These are phyloP conservation scores for Sitobion miscanthi DNA, from an alignment of 1,140 invertebrate species.

Conservation along the genomic window DNA sequence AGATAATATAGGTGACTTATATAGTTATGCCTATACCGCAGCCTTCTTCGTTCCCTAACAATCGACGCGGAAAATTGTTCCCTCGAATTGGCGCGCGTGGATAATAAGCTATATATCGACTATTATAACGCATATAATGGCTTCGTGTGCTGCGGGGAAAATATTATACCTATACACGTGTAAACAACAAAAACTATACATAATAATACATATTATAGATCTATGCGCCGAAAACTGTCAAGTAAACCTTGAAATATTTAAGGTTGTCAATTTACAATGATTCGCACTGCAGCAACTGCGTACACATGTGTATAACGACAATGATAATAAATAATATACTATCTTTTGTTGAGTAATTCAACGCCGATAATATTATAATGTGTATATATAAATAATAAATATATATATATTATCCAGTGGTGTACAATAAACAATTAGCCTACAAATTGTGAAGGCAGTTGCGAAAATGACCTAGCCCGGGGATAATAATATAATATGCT, in stretches of 20 bases:
- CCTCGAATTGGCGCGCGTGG: background rate
- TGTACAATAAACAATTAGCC: conserved; percentile 41
- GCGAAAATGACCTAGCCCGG: conserved; percentile 47
- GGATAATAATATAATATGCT: background rate
- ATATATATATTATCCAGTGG: background rate
- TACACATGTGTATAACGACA: background rate
- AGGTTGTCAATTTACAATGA: conserved; percentile 41
- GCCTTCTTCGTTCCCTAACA: background rate
- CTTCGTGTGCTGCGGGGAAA: background rate
- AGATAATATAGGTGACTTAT: background rate
- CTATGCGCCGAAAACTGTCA: background rate
- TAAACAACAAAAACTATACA: background rate
- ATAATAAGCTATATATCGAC: background rate
- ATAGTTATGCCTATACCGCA: background rate
- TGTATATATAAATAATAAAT: background rate
- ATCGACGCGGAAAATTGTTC: background rate
- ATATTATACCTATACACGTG: background rate
- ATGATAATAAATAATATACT: conserved; percentile 9
- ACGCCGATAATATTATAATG: conserved; percentile 6
- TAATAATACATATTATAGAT: background rate
- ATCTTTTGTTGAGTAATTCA: conserved; percentile 39
- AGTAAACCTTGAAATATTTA: conserved; percentile 45
- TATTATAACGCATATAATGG: background rate
- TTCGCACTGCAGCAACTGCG: background rate
- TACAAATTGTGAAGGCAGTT: conserved; percentile 30